Conservation (phyloP, 2,888 invertebrate genomes). For the Pandemis cinnamomeana region DNA sequence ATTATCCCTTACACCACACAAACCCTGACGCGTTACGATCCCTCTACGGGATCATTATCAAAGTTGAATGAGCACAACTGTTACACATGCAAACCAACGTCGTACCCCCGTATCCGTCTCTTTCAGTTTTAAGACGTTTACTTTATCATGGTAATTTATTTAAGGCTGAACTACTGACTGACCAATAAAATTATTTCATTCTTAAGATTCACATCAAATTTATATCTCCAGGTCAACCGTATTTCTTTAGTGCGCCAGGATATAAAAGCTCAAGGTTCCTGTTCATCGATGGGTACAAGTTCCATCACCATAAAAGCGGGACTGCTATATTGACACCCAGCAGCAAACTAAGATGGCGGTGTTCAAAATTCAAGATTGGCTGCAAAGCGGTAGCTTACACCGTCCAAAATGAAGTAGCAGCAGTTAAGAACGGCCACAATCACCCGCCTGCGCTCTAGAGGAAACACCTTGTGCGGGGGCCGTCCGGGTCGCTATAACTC, state of each 20-base stretch:
- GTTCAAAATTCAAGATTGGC: background rate
- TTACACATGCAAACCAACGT: no score
- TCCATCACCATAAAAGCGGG: slow-evolving; percentile 8
- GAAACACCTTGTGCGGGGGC: no score
- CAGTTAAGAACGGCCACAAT: background rate
- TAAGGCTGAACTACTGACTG: no score
- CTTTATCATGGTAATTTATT: no score
- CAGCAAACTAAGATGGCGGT: slow-evolving; percentile 23
- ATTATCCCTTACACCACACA: no score
- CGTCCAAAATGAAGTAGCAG: background rate
- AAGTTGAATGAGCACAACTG: no score
- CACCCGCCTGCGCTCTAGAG: background rate
- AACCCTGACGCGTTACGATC: no score
- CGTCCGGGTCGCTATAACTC: no score
- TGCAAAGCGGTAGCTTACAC: slow-evolving; percentile 19
- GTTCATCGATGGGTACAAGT: slow-evolving; percentile 6
- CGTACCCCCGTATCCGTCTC: no score
- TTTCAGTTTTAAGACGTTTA: no score
- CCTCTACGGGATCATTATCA: no score
- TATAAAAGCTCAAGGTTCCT: background rate
- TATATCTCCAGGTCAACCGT: background rate
- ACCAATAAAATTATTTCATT: background rate
- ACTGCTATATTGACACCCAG: background rate
- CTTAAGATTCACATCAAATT: background rate
- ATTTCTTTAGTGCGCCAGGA: background rate